Percentiles rank a stretch among this genome's conserved stretches.
phyloP scores from a whole-genome alignment of 2,113 vertebrate genomes.

The Pseudonaja textilis region DNA sequence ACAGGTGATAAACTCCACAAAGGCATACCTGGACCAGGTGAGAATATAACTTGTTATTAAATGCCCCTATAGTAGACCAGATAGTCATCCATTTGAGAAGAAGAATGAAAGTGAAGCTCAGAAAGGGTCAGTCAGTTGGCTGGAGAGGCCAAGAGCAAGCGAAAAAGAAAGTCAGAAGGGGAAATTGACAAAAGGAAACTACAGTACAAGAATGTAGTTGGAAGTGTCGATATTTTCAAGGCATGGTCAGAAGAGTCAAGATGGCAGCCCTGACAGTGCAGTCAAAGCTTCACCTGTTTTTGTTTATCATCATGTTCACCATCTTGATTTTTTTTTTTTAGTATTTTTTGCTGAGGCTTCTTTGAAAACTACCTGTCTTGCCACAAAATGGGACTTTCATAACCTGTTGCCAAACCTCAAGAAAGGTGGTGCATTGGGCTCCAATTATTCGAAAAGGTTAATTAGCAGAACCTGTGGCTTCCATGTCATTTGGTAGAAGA shows the following conservation, averaged over 20 bases:
- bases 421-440: background rate
- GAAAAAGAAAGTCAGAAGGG: background rate
- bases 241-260: background rate
- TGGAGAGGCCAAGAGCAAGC: background rate
- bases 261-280: background rate
- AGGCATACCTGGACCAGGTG: conserved; percentile 75
- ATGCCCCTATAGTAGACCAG: background rate
- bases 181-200: background rate
- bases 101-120: background rate
- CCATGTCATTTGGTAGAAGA: background rate
- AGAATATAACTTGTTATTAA: background rate
- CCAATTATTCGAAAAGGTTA: background rate
- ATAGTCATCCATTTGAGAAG: background rate
- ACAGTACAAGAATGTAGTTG: background rate
- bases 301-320: background rate
- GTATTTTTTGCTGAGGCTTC: background rate
- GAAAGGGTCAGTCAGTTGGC: background rate
- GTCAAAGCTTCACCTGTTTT: background rate
- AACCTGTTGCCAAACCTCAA: background rate
- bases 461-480: conserved; percentile 9
- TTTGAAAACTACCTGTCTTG: background rate
- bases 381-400: background rate
- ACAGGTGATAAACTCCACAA: background rate
- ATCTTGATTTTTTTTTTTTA: background rate
- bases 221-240: background rate